Evolutionary conservation across 2,888 invertebrate genomes (phyloP).

Genomic region (Parnassius smintheus): DNA sequence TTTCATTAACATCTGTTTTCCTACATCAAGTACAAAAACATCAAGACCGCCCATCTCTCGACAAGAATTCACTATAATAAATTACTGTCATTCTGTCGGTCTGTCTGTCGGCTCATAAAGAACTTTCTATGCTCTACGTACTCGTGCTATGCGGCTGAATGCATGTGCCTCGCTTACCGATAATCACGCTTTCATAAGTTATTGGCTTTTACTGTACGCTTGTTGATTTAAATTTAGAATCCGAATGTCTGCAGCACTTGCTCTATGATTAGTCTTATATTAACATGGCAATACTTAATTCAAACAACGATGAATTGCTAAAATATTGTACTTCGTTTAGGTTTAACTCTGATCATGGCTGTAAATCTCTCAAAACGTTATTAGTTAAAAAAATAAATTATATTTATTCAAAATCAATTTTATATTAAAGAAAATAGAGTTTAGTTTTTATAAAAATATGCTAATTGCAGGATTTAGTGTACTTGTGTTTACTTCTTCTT

Average conservation of each 20-base stretch:
- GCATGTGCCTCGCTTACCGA: constrained; percentile 25
- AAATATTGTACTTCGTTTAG: too few relatives aligned
- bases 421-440: too few relatives aligned
- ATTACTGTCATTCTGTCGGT: constrained; percentile 46
- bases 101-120: constrained; percentile 41
- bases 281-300: background rate
- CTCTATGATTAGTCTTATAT: background rate
- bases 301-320: background rate
- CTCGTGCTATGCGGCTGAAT: constrained; percentile 5
- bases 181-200: constrained; percentile 42
- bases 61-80: constrained; percentile 36
- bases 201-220: constrained; percentile 28
- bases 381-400: too few relatives aligned
- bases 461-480: too few relatives aligned
- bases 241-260: background rate
- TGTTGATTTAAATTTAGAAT: constrained; percentile 8
- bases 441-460: too few relatives aligned
- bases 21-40: constrained; percentile 18
- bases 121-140: constrained; percentile 56
- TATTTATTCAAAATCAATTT: too few relatives aligned
- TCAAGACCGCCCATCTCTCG: constrained; percentile 27
- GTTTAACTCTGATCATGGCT: too few relatives aligned
- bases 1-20: constrained; percentile 25
- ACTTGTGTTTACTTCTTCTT: too few relatives aligned
- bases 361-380: too few relatives aligned